phyloP scores from a whole-genome alignment of 30 jellyfish, hydroid and myxozoan genomes.

The Cassiopea andromeda region DNA sequence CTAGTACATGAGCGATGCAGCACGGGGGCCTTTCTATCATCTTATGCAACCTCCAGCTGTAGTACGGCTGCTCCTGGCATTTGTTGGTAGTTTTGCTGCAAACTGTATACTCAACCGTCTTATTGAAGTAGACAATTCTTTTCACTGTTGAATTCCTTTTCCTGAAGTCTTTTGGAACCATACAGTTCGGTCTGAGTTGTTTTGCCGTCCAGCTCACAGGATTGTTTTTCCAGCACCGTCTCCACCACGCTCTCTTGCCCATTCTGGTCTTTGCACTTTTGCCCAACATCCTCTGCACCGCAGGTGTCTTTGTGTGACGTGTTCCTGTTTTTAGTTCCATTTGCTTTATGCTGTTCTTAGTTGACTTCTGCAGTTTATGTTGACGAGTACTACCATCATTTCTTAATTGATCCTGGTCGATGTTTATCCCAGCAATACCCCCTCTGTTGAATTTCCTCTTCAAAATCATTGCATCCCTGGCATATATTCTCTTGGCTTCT shows the following conservation, averaged over 20 bases:
- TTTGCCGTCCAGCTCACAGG: constrained; percentile 34
- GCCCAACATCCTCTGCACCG: not conserved
- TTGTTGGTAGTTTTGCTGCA: constrained; percentile 36
- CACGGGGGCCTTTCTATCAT: constrained; percentile 73
- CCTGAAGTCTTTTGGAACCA: not conserved
- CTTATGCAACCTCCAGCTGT: constrained; percentile 1
- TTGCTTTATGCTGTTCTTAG: no score
- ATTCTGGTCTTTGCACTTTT: no score
- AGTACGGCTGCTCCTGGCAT: constrained; percentile 66
- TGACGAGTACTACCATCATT: not conserved
- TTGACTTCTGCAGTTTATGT: no score
- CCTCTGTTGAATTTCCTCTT: not conserved
- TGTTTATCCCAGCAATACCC: not conserved
- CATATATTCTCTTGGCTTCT: not conserved
- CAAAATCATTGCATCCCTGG: not conserved
- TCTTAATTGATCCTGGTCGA: not conserved
- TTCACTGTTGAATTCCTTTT: constrained; percentile 23
- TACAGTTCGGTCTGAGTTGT: constrained; percentile 6
- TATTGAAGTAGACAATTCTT: constrained; percentile 33
- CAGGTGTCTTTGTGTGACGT: not conserved
- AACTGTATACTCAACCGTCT: constrained; percentile 36
- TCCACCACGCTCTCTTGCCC: not conserved
- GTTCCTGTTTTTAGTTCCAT: no score
- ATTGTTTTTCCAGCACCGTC: constrained; percentile 22
- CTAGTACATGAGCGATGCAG: constrained; percentile 60